Conservation (phyloP, 2,888 invertebrate genomes). For the Netelia melanura region DNA sequence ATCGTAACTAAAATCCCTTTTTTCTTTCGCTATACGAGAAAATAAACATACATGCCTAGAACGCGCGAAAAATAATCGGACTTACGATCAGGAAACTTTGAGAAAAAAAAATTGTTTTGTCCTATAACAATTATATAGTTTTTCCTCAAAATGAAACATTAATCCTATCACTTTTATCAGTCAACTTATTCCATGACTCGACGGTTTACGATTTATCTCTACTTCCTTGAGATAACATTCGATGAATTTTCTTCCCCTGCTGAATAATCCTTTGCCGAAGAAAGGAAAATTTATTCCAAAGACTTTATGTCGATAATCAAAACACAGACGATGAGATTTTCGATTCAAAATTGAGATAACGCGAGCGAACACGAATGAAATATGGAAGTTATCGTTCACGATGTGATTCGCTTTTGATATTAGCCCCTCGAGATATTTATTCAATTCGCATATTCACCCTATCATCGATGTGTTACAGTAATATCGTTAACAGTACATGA, state of each 20-base stretch:
- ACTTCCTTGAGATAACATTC: background rate
- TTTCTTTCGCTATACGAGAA: too few species aligned
- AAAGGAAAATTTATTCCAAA: background rate
- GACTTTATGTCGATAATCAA: background rate
- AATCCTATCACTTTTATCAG: too few species aligned
- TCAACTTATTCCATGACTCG: too few species aligned
- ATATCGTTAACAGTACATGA: background rate
- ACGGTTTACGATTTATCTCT: background rate
- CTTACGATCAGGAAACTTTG: too few species aligned
- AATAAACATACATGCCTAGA: too few species aligned
- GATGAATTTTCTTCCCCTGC: background rate
- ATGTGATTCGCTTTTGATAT: background rate
- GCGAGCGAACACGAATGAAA: background rate
- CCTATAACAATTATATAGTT: too few species aligned
- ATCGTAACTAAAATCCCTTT: too few species aligned
- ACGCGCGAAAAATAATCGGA: too few species aligned
- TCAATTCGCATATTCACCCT: background rate
- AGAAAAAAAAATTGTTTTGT: too few species aligned
- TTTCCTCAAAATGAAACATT: too few species aligned
- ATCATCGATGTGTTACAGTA: conserved; percentile 17
- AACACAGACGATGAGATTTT: background rate
- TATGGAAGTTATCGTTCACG: background rate
- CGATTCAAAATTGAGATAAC: background rate
- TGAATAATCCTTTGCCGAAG: background rate
- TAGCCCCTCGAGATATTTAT: background rate